Percentiles rank a stretch among this genome's conserved stretches.
These are phyloP conservation scores for Rhinolophus ferrumequinum DNA, from an alignment of 2,113 vertebrate genomes.

Conservation along the genomic window DNA sequence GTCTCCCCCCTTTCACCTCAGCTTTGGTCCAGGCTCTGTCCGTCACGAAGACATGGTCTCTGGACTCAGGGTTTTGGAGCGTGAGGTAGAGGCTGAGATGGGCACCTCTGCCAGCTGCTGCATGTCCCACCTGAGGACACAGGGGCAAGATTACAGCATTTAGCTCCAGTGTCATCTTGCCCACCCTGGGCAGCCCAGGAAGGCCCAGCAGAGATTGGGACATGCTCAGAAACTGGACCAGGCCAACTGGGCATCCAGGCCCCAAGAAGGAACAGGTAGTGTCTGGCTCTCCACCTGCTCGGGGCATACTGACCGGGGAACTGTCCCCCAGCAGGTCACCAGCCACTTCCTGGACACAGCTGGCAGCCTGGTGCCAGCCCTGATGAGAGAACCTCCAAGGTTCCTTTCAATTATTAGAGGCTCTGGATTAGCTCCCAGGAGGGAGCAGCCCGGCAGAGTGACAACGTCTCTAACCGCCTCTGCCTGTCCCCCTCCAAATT, in stretches of 20 bases:
- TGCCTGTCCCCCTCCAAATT: slow-evolving; percentile 76
- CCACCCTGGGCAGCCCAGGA: not conserved
- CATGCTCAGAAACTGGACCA: not conserved
- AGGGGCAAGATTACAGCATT: rapidly evolving
- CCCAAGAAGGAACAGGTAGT: not conserved
- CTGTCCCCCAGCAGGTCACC: rapidly evolving
- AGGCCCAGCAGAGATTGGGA: not conserved
- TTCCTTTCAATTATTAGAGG: slow-evolving; percentile 64
- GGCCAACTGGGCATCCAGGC: not conserved
- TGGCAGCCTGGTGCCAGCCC: not conserved
- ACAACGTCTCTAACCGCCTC: slow-evolving; percentile 64
- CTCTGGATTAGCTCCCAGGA: slow-evolving; percentile 51
- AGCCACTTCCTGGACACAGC: too few relatives aligned
- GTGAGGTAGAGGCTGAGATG: not conserved
- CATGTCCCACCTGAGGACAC: not conserved
- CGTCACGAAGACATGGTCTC: not conserved
- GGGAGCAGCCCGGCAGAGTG: slow-evolving; percentile 49
- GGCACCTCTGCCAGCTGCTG: not conserved
- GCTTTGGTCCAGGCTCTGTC: not conserved
- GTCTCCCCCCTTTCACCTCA: not conserved
- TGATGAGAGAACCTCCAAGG: not conserved
- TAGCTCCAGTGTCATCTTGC: not conserved
- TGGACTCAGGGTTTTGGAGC: not conserved
- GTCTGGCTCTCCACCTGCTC: not conserved
- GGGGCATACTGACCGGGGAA: not conserved